Percentiles rank a stretch among this genome's conserved stretches.
Conservation (phyloP, 2,888 invertebrate genomes). For the Branchipolynoe longqiensis region DNA sequence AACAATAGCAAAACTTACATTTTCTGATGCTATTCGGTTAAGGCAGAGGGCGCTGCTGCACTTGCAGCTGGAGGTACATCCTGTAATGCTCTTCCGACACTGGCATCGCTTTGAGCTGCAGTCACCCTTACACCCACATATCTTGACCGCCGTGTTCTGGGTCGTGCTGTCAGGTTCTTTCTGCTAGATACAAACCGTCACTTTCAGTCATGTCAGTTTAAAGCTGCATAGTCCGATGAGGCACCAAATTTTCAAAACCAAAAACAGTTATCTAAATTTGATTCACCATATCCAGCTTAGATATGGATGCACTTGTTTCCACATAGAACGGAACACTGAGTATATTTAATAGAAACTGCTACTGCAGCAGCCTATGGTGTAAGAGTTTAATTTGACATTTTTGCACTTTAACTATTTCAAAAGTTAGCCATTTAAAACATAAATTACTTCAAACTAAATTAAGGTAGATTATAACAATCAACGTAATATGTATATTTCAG, state of each 20-base stretch:
- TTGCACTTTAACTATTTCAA: too few relatives aligned
- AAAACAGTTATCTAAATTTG: not conserved
- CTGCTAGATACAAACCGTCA: not conserved
- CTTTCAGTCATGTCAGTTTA: not conserved
- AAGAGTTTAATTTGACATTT: too few relatives aligned
- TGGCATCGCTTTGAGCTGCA: conserved; percentile 39
- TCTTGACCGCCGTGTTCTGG: not conserved
- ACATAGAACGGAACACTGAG: too few relatives aligned
- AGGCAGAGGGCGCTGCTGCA: not conserved
- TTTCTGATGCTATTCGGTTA: not conserved
- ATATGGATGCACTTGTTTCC: too few relatives aligned
- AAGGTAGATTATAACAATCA: too few relatives aligned
- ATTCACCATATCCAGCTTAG: too few relatives aligned
- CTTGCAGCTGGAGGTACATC: conserved; percentile 20
- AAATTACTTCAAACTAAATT: too few relatives aligned
- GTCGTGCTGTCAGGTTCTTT: not conserved
- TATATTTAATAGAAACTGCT: too few relatives aligned
- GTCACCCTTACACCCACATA: conserved; percentile 41
- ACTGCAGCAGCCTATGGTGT: too few relatives aligned
- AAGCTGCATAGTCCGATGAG: not conserved
- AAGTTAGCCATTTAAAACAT: too few relatives aligned
- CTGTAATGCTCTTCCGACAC: conserved; percentile 11
- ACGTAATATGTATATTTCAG: too few relatives aligned
- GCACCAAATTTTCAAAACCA: not conserved
- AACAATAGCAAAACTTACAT: not conserved